Evolutionary conservation across 2,113 vertebrate genomes (phyloP).

Genomic region (Campylomormyrus numenius): DNA sequence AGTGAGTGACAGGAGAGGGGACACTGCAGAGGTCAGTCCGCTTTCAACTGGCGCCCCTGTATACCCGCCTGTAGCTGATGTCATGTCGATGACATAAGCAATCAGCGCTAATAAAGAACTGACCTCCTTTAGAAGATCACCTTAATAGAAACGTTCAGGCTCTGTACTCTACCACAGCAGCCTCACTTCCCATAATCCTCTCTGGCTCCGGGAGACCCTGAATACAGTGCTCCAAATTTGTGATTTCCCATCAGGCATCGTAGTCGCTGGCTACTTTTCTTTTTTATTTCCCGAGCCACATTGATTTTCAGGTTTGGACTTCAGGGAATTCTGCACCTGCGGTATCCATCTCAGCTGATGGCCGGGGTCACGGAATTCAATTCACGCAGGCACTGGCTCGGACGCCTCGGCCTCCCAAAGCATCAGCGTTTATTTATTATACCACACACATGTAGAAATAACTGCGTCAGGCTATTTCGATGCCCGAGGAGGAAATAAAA

Average conservation of each 20-base stretch:
- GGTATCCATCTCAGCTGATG: background rate
- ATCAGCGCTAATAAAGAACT: background rate
- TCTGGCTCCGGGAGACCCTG: background rate
- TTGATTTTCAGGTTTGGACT: conserved; percentile 1
- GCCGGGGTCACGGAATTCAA: background rate
- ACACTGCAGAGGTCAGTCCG: background rate
- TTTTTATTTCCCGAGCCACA: background rate
- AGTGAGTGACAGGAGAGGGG: background rate
- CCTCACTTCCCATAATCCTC: background rate
- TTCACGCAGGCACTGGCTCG: background rate
- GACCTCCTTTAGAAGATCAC: background rate
- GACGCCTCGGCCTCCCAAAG: background rate
- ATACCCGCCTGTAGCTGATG: background rate
- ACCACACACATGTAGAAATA: background rate
- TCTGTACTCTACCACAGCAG: background rate
- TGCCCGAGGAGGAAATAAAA: background rate
- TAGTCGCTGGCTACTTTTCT: background rate
- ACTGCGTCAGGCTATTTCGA: background rate
- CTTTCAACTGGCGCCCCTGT: background rate
- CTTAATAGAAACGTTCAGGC: background rate
- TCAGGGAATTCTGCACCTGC: background rate
- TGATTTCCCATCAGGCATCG: conserved; percentile 8
- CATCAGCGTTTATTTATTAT: background rate
- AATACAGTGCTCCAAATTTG: background rate
- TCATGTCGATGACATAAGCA: background rate